Base-by-base conservation (phyloP, 2,113 vertebrate genomes). In the Hippocampus guttulatus region DNA sequence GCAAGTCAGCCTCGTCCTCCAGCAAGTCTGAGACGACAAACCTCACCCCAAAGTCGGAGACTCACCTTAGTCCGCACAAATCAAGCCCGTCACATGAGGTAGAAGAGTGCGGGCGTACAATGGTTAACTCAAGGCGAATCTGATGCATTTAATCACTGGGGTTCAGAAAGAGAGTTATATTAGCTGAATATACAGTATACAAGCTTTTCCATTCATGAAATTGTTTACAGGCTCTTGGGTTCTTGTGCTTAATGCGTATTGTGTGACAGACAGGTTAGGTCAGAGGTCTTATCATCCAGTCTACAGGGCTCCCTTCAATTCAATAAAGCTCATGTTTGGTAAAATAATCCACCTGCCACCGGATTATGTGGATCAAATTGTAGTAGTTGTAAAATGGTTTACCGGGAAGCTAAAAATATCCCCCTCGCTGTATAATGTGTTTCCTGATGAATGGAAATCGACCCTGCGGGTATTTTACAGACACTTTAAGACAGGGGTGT, bases 81-180 rank as follows among this genome's bases (percentile, higher is more conserved):
- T 95, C 94, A 6, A 98, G 96, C 77, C 93, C 95, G 0, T 95
- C 95, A 1, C 96, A 96, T 0, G 97, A 99, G 94, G 97, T 98
- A 85, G 30, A 9, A 23, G 18, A 47, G n/a, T n/a, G 0, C 6
- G 41, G 40, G 14, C 25, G 10, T 55, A 3, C 45, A 47, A 23
- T 55, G 21, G 3, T 55, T 30, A 33, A 30, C 4, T 16, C 15
- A 16, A 12, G 27, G 2, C 55, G 18, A 51, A 51, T 15, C 15
- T 15, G 49, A 18, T 51, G 49, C 8, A 51, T 51, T 21, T 51
- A 18, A 51, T 51, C 21, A 51, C 49, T 45, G 3, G 16, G 1
- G 49, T 51, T 18, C 7, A 51, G 21, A 51, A 51, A 6, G 7
- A 51, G 18, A 1, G 33, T 38, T 38, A 38, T 38, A 38, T 9